Conservation (phyloP, 2,113 vertebrate genomes). For the Ranitomeya imitator region DNA sequence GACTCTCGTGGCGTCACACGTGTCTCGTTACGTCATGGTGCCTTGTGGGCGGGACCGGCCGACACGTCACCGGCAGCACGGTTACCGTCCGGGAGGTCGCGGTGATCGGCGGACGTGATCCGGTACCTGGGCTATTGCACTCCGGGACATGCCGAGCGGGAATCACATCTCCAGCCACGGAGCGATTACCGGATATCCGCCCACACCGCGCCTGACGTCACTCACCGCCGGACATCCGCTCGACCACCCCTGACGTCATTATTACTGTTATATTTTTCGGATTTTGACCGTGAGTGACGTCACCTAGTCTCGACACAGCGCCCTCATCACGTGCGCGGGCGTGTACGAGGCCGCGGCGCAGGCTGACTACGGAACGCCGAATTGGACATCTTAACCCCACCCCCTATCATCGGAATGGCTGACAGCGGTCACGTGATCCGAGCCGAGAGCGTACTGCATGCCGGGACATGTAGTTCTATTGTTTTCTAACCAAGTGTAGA, state of each 20-base stretch:
- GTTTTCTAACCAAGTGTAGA: too few relatives aligned
- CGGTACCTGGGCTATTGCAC: not conserved
- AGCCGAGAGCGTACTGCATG: not conserved
- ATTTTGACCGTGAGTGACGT: not conserved
- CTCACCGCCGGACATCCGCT: not conserved
- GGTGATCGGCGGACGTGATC: not conserved
- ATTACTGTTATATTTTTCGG: too few relatives aligned
- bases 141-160: constrained; percentile 20
- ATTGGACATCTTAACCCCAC: not conserved
- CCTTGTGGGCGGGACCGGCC: too few relatives aligned
- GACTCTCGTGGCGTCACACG: not conserved
- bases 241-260: not conserved
- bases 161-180: not conserved
- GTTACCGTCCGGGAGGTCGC: too few relatives aligned
- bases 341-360: not conserved
- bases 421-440: too few relatives aligned
- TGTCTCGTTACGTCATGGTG: not conserved
- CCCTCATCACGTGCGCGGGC: not conserved
- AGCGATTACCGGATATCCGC: constrained; percentile 22
- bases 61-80: too few relatives aligned
- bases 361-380: not conserved
- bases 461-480: not conserved
- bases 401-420: too few relatives aligned
- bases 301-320: not conserved
- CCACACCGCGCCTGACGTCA: constrained; percentile 1